A percentile compares a stretch with the other conserved stretches of the same genome.
phyloP scores from a whole-genome alignment of 2,888 invertebrate species.

The Eupithecia subumbrata region DNA sequence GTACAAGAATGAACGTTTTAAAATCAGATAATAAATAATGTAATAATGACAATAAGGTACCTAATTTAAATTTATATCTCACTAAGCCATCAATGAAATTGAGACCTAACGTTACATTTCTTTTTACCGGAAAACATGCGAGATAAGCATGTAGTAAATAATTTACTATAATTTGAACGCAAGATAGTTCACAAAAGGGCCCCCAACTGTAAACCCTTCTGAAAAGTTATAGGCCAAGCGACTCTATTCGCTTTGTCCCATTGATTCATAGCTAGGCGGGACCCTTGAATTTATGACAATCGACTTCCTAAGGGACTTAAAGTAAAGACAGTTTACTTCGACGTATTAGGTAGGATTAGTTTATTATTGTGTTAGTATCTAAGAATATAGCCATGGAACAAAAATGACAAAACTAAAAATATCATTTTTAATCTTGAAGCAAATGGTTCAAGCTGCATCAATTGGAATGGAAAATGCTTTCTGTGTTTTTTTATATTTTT shows the following conservation, averaged over 20 bases:
- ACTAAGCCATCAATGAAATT: not conserved
- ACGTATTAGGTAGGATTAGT: slow-evolving; percentile 42
- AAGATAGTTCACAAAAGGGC: slow-evolving; percentile 31
- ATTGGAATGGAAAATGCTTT: not conserved
- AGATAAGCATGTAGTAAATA: not conserved
- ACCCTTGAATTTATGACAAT: slow-evolving; percentile 67
- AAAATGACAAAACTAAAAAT: not conserved
- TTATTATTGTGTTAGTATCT: not conserved
- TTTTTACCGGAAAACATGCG: not conserved
- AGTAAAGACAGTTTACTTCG: slow-evolving; percentile 42
- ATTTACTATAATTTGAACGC: slow-evolving; percentile 18
- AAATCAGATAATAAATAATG: not conserved
- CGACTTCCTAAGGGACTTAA: slow-evolving; percentile 50
- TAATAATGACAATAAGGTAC: no score
- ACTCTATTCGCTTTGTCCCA: slow-evolving; percentile 53
- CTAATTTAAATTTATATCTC: not conserved
- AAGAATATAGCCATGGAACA: not conserved
- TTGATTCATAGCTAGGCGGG: slow-evolving; percentile 66
- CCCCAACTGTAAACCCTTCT: slow-evolving; percentile 35
- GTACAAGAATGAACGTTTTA: not conserved
- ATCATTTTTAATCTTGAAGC: not conserved
- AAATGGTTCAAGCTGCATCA: not conserved
- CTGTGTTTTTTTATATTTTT: not conserved
- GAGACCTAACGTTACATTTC: not conserved
- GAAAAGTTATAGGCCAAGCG: slow-evolving; percentile 41